Evolutionary conservation across 2,888 invertebrate genomes (phyloP).

Genomic region (Hipparchia semele): DNA sequence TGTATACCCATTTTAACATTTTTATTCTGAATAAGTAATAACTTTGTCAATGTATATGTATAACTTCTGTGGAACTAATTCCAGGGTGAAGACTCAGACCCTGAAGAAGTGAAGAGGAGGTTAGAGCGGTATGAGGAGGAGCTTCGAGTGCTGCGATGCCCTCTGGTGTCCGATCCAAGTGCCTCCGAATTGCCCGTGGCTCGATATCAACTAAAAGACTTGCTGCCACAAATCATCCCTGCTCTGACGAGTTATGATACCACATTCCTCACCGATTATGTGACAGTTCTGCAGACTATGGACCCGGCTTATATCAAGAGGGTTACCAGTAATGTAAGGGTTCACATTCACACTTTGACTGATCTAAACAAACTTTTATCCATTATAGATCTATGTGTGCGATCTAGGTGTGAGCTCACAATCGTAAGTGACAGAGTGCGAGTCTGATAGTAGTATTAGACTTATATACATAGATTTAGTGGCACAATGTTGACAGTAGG

Average conservation of each 20-base stretch:
- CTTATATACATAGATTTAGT: too few species aligned
- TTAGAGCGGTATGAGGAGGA: background rate
- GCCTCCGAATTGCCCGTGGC: background rate
- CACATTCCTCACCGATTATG: background rate
- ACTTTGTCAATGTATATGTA: too few species aligned
- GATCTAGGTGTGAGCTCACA: too few species aligned
- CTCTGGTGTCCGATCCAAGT: background rate
- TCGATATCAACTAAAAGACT: background rate
- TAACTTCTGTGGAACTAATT: too few species aligned
- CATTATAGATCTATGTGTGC: too few species aligned
- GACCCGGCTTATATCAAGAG: background rate
- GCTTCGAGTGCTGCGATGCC: background rate
- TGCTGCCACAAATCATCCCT: background rate
- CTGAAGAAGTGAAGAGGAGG: background rate
- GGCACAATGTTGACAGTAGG: too few species aligned
- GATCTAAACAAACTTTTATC: background rate
- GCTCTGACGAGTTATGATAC: background rate
- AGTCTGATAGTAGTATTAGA: too few species aligned
- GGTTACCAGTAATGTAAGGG: background rate
- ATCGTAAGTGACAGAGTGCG: too few species aligned
- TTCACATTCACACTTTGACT: background rate
- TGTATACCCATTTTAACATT: too few species aligned
- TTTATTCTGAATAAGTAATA: too few species aligned
- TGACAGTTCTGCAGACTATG: background rate
- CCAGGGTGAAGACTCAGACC: background rate